Evolutionary conservation across 2,113 vertebrate genomes (phyloP).

Genomic region (Vimba vimba): DNA sequence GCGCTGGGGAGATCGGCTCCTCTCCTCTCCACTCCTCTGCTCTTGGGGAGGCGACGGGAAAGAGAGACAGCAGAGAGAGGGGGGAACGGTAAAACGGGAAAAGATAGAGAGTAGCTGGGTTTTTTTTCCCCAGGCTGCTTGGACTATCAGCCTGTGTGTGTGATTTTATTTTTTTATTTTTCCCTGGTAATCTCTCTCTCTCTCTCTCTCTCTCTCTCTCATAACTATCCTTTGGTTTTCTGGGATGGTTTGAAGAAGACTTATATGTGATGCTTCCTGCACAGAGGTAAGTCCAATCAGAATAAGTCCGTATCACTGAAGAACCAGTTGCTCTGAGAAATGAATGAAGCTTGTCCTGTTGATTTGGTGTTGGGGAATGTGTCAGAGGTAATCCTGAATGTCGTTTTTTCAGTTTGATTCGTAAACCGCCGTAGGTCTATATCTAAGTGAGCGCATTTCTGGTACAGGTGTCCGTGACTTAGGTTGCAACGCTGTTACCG

Average conservation of each 20-base stretch:
- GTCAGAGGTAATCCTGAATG: not conserved
- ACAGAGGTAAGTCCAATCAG: constrained; percentile 73
- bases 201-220: constrained; percentile 36
- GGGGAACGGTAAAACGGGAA: constrained; percentile 43
- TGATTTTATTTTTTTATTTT: not conserved
- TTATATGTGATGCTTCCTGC: constrained; percentile 76
- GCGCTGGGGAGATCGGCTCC: constrained; percentile 40
- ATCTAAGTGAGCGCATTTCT: constrained; percentile 19
- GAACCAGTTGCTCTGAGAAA: constrained; percentile 22
- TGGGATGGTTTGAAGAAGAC: constrained; percentile 72
- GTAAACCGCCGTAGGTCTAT: not conserved
- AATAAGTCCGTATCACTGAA: constrained; percentile 16
- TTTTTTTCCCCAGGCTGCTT: constrained; percentile 17
- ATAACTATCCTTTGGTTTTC: constrained; percentile 65
- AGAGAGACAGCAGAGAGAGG: constrained; percentile 46
- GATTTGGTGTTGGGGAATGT: not conserved
- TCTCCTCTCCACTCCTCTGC: constrained; percentile 52
- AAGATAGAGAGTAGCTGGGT: constrained; percentile 27
- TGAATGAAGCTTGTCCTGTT: constrained; percentile 4
- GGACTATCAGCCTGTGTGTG: constrained; percentile 41
- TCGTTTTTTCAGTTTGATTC: not conserved
- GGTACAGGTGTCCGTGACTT: constrained; percentile 41
- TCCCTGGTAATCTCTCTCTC: constrained; percentile 30
- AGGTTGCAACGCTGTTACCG: too few species aligned
- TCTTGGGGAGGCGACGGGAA: constrained; percentile 47